Conservation (phyloP, 1,140 invertebrate species). For the Hetaerina americana region DNA sequence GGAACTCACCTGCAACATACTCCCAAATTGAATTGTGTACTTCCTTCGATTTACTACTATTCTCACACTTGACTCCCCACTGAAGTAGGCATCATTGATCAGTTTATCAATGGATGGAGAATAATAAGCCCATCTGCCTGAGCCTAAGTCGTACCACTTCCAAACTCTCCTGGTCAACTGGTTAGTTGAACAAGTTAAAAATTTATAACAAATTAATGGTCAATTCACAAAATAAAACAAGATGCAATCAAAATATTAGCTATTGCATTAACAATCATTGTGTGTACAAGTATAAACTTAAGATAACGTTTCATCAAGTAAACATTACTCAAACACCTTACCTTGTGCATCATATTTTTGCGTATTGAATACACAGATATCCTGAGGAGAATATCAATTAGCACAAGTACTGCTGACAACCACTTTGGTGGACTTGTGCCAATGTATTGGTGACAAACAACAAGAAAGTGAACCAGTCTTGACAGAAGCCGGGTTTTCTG, state of each 20-base stretch:
- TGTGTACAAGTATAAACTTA: too few relatives aligned
- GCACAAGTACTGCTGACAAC: conserved; percentile 60
- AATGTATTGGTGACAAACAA: conserved; percentile 20
- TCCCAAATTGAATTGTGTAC: conserved; percentile 67
- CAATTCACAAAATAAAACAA: too few relatives aligned
- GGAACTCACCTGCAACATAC: conserved; percentile 61
- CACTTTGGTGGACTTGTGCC: conserved; percentile 52
- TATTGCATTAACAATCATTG: too few relatives aligned
- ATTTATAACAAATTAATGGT: conserved; percentile 34
- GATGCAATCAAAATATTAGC: too few relatives aligned
- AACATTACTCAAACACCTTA: conserved; percentile 24
- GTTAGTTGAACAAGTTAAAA: neutral
- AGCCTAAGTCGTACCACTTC: conserved; percentile 79
- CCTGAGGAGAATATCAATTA: conserved; percentile 74
- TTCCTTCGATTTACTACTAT: conserved; percentile 60
- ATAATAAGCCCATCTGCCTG: conserved; percentile 70
- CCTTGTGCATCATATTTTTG: conserved; percentile 54
- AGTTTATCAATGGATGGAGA: conserved; percentile 58
- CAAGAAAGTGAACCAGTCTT: conserved; percentile 24
- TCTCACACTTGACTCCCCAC: conserved; percentile 55
- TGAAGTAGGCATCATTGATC: conserved; percentile 73
- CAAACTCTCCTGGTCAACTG: conserved; percentile 42
- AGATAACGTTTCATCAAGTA: conserved; percentile 1
- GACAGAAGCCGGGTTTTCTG: conserved; percentile 38
- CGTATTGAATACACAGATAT: conserved; percentile 55